Percentiles rank a stretch among this genome's conserved stretches.
These are phyloP conservation scores for Acrocephalus kingi DNA, from an alignment of 2,113 vertebrate genomes.

Conservation along the genomic window DNA sequence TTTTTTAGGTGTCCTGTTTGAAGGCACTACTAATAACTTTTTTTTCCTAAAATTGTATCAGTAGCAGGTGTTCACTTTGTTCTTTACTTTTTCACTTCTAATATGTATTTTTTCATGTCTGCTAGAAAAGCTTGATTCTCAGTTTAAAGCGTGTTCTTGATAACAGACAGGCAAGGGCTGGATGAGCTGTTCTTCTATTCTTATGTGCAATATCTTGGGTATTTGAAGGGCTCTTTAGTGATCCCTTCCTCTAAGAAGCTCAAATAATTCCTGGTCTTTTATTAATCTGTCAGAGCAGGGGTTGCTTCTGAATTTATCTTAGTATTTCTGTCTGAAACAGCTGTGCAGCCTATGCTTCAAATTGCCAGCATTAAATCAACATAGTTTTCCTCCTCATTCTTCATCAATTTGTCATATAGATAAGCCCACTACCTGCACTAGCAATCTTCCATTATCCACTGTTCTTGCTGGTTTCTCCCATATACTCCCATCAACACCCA, in stretches of 20 bases:
- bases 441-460: constrained; percentile 67
- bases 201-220: constrained; percentile 52
- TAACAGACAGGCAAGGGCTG: constrained; percentile 16
- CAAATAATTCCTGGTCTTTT: constrained; percentile 68
- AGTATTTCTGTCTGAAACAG: constrained; percentile 71
- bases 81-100: constrained; percentile 18
- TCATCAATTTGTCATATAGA: constrained; percentile 72
- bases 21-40: not conserved
- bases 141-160: constrained; percentile 28
- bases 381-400: constrained; percentile 68
- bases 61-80: constrained; percentile 4
- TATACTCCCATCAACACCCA: constrained; percentile 62
- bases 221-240: constrained; percentile 58
- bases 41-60: not conserved
- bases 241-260: constrained; percentile 62
- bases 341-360: constrained; percentile 68
- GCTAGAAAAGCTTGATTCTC: constrained; percentile 18
- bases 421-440: constrained; percentile 64
- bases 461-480: constrained; percentile 61
- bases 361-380: constrained; percentile 71
- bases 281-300: constrained; percentile 69
- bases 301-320: constrained; percentile 72
- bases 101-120: constrained; percentile 30
- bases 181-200: constrained; percentile 29
- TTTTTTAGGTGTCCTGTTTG: not conserved